Base-by-base conservation (phyloP, 1,140 invertebrate species). In the Drosophila navojoa region DNA sequence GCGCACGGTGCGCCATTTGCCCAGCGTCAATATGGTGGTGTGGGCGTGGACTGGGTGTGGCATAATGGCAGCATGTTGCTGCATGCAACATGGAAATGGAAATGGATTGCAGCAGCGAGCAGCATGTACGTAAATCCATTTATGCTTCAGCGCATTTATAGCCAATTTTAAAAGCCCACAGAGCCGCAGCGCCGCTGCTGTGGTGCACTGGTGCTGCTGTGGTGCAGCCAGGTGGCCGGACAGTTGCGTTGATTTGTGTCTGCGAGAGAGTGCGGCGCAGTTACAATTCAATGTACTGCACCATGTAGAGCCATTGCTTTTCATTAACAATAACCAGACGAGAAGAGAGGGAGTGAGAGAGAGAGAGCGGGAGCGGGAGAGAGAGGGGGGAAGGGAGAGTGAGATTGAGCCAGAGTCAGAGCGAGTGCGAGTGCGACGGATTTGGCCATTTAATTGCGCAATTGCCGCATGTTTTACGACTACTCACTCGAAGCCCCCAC, bases 71-170 rank as follows among this genome's bases (percentile, higher is more conserved):
- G 58, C 40, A 55, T 62, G 68, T 85, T 71, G 44, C 71, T 78
- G 81, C 81, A 86, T 86, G 81, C 81, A 77, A 72, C 81, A 85
- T 85, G 81, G 69, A 60, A 66, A 75, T 77, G 74, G 59, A 62
- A 76, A 71, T 70, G 71, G 68, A 61, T 66, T 77, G 57, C 63
- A 76, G 81, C 78, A 87, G 86, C 81, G 86, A 86, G 81, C 81
- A 50, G 78, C 75, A 78, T 85, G 81, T 85, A 82, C 86, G 81
- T 85, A 85, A 85, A 86, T 86, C 81, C 78, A 81, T 85, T 85
- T 86, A 81, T 86, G 81, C 81, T 67, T 67, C 81, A 85, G 78
- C 58, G 81, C 81, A 86, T 86, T 85, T 85, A 85, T 85, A 76
- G 81, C 82, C 81, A 85, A 85, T 85, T 86, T 85, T 71, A 86